A percentile compares a stretch with the other conserved stretches of the same genome.
Conservation (phyloP, 2,888 invertebrate genomes). For the Cantharis rufa region DNA sequence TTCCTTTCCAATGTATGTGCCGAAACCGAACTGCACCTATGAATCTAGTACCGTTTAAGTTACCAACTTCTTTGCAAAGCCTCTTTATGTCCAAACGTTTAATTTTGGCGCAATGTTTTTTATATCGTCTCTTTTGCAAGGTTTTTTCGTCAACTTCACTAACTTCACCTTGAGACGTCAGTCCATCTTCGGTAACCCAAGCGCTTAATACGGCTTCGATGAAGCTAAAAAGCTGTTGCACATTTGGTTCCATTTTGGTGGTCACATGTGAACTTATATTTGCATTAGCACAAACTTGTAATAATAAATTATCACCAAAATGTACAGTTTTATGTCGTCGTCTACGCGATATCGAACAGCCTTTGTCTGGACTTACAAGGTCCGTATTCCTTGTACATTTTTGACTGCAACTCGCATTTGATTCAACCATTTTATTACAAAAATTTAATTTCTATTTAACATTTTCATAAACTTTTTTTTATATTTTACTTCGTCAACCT, state of each 20-base stretch:
- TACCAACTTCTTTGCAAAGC: slow-evolving; percentile 72
- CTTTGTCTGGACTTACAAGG: slow-evolving; percentile 53
- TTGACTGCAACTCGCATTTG: slow-evolving; percentile 50
- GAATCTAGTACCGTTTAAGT: slow-evolving; percentile 67
- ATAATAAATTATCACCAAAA: slow-evolving; percentile 75
- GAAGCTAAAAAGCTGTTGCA: slow-evolving; percentile 80
- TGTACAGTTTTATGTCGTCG: slow-evolving; percentile 78
- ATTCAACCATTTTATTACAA: slow-evolving; percentile 52
- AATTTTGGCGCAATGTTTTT: slow-evolving; percentile 67
- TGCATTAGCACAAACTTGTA: slow-evolving; percentile 75
- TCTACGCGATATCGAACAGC: slow-evolving; percentile 63
- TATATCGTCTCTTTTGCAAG: slow-evolving; percentile 61
- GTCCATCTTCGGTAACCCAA: slow-evolving; percentile 75
- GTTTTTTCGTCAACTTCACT: slow-evolving; percentile 74
- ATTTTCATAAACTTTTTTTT: slow-evolving; percentile 27
- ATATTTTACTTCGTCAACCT: slow-evolving; percentile 12
- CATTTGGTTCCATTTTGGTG: slow-evolving; percentile 72
- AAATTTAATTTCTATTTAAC: slow-evolving; percentile 18
- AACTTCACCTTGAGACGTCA: slow-evolving; percentile 73
- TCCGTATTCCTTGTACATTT: slow-evolving; percentile 49
- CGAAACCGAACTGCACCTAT: slow-evolving; percentile 72
- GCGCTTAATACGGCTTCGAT: slow-evolving; percentile 79
- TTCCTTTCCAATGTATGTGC: slow-evolving; percentile 84
- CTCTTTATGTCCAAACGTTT: slow-evolving; percentile 71
- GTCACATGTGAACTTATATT: slow-evolving; percentile 58